phyloP scores from a whole-genome alignment of 1,140 invertebrate genomes.

The Luehdorfia chinensis region DNA sequence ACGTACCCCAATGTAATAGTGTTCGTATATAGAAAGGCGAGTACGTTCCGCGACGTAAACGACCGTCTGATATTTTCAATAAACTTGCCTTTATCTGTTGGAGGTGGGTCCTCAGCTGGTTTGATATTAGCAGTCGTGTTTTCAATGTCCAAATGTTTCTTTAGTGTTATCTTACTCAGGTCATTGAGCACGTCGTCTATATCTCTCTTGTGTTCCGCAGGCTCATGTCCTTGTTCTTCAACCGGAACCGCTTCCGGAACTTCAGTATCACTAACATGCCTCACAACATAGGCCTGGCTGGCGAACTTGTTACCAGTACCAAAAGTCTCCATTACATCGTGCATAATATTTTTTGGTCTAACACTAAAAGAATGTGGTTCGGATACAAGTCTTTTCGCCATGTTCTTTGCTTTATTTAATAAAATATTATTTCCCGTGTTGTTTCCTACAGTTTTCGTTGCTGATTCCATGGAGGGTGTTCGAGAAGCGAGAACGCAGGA shows the following conservation, averaged over 20 bases:
- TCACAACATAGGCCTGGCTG: conserved; percentile 57
- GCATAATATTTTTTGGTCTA: conserved; percentile 66
- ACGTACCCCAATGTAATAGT: too few species aligned
- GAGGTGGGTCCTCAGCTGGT: conserved; percentile 53
- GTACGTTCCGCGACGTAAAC: too few species aligned
- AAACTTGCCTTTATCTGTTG: conserved; percentile 33
- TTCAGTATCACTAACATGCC: conserved; percentile 55
- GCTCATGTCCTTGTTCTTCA: conserved; percentile 59
- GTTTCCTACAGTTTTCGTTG: conserved; percentile 58
- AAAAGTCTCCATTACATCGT: conserved; percentile 71
- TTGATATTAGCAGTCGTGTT: conserved; percentile 72
- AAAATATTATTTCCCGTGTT: conserved; percentile 64
- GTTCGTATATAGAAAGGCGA: too few species aligned
- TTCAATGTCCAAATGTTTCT: conserved; percentile 68
- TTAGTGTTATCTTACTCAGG: conserved; percentile 67
- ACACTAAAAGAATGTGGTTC: conserved; percentile 61
- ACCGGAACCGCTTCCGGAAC: conserved; percentile 36
- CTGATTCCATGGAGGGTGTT: conserved; percentile 62
- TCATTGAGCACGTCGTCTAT: conserved; percentile 71
- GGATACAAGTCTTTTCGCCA: conserved; percentile 60
- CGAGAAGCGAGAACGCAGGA: conserved; percentile 77
- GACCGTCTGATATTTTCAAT: too few species aligned
- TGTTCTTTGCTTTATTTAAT: conserved; percentile 67
- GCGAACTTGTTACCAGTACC: conserved; percentile 51
- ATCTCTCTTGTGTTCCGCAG: conserved; percentile 60